Evolutionary conservation across 2,888 invertebrate species (phyloP), one percentile per base, ranked within the genome.

Genomic region (Amphipoea oculea): DNA sequence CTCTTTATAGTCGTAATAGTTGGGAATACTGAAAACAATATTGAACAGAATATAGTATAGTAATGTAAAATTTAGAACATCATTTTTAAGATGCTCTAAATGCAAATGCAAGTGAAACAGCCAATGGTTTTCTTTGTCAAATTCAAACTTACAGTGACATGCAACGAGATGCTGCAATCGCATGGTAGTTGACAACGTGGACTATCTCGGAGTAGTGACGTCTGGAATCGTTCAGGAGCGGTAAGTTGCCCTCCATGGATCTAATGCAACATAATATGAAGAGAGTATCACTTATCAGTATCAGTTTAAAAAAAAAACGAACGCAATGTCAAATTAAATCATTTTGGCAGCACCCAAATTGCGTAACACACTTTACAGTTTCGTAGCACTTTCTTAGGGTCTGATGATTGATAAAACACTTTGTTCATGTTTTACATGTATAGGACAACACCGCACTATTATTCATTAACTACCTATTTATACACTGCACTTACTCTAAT

Each of bases 181-280:
- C 73, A 4, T 60, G n/a, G 9, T 23, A 9, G 62, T 23, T 11
- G 48, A 75, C 17, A 14, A 76, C 76, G 62, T 75, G 20, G 11
- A 62, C 11, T 51, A 75, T 75, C 51, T 62, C 75, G 12, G 40
- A 29, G 48, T 75, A 76, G 48, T 76, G 76, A 5, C 76, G 75
- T 9, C 76, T 60, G 75, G 1, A 76, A 60, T 76, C 76, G 48
- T 76, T 48, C 40, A 76, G 40, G 3, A 76, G n/a, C 20, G 75
- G 76, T 20, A 75, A 74, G 75, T 74, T 4, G 3, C 60, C 75
- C 20, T 62, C 48, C 76, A 76, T 76, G 14, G 74, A 74, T 36
- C 75, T 75, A 45, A 23, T n/a, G 29, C 1, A 57, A 36, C 1
- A 76, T 36, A 72, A 23, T 11, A 68, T n/a, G n/a, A 51, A 40